phyloP scores from a whole-genome alignment of 2,888 invertebrate species.

The Hemistola chrysoprasaria region DNA sequence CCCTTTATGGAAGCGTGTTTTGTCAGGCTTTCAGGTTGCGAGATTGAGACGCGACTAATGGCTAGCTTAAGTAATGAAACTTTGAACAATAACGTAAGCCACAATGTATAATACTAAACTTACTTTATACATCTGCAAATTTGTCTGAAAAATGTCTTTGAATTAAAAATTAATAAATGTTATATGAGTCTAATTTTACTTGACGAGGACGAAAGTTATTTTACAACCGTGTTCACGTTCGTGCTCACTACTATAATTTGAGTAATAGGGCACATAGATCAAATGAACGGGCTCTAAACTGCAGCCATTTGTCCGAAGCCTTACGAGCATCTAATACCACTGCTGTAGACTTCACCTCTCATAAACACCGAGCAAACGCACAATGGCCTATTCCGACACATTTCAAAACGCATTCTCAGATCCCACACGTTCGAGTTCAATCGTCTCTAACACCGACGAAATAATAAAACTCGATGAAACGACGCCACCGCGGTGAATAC shows the following conservation, averaged over 20 bases:
- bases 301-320: slow-evolving; percentile 12
- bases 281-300: no score
- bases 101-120: no score
- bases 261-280: no score
- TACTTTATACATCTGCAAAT: no score
- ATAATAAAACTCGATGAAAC: slow-evolving; percentile 59
- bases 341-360: slow-evolving; percentile 11
- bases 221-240: no score
- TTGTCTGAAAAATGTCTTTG: no score
- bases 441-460: slow-evolving; percentile 46
- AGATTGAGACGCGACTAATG: background rate
- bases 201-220: no score
- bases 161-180: no score
- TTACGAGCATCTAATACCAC: slow-evolving; percentile 15
- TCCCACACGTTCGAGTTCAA: slow-evolving; percentile 10
- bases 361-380: slow-evolving; percentile 21
- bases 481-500: slow-evolving; percentile 58
- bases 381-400: slow-evolving; percentile 41
- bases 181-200: no score
- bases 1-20: slow-evolving; percentile 20
- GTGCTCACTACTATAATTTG: no score
- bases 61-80: background rate
- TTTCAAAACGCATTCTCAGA: slow-evolving; percentile 19
- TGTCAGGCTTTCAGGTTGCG: slow-evolving; percentile 14
- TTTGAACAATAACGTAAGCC: no score